A percentile compares a stretch with the other conserved stretches of the same genome.
These are phyloP conservation scores for Delichon dasypus DNA, from an alignment of 2,797 vertebrate species.

Conservation along the genomic window DNA sequence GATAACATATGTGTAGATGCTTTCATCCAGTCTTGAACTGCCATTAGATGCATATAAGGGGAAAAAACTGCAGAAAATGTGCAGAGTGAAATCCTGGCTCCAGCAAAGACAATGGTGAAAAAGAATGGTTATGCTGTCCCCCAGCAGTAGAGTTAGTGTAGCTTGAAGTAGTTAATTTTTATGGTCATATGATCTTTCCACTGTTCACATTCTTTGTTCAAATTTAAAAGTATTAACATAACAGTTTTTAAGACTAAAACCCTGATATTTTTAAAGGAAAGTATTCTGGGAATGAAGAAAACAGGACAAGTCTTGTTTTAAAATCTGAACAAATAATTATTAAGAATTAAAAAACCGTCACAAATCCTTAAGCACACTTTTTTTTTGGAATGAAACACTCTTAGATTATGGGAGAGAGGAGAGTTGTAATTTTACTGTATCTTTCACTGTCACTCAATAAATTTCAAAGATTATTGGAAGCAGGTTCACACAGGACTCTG, in stretches of 20 bases:
- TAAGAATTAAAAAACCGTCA: not conserved
- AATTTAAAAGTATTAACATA: constrained; percentile 27
- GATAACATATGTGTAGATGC: not conserved
- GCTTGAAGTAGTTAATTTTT: not conserved
- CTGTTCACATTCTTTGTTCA: constrained; percentile 10
- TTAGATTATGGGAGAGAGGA: constrained; percentile 43
- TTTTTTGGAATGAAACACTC: constrained; percentile 47
- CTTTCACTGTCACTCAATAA: constrained; percentile 54
- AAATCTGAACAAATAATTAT: constrained; percentile 35
- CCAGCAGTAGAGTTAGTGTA: not conserved
- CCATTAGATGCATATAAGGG: not conserved
- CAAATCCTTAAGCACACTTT: constrained; percentile 15
- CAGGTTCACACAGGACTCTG: constrained; percentile 50
- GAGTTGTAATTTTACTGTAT: constrained; percentile 23
- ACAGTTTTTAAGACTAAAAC: not conserved
- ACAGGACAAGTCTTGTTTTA: not conserved
- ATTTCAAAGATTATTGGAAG: constrained; percentile 67
- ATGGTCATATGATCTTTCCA: not conserved
- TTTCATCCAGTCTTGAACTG: constrained; percentile 16
- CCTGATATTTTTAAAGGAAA: constrained; percentile 3
- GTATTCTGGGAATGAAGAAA: constrained; percentile 22
- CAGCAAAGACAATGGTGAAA: not conserved
- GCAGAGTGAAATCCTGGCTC: not conserved
- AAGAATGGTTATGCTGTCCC: not conserved
- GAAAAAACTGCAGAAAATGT: constrained; percentile 19